Evolutionary conservation across 1,140 invertebrate genomes (phyloP).

Genomic region (Homalodisca vitripennis): DNA sequence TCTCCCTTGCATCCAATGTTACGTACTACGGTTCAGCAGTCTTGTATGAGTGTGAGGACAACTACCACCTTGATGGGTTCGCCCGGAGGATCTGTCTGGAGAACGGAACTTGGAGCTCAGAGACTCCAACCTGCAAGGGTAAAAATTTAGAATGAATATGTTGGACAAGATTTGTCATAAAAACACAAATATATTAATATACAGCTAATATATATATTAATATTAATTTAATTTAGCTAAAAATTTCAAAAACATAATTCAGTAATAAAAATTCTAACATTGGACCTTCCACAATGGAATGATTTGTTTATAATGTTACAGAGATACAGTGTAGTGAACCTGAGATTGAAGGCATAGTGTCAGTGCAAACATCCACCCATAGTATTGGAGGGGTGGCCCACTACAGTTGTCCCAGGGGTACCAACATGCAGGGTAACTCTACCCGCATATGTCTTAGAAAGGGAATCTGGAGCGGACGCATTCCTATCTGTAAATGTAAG

Average conservation of each 20-base stretch:
- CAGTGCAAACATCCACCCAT: constrained; percentile 60
- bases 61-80: constrained; percentile 80
- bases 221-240: too few relatives aligned
- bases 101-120: constrained; percentile 84
- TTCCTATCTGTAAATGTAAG: constrained; percentile 80
- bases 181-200: neutral
- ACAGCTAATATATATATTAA: neutral
- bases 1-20: constrained; percentile 76
- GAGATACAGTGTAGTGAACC: constrained; percentile 77
- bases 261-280: too few relatives aligned
- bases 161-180: neutral
- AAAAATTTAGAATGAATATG: constrained; percentile 31
- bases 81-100: constrained; percentile 78
- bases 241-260: too few relatives aligned
- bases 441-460: constrained; percentile 73
- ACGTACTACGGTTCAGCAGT: constrained; percentile 84
- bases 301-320: constrained; percentile 46
- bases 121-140: constrained; percentile 74
- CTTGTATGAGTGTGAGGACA: constrained; percentile 78
- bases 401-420: constrained; percentile 80
- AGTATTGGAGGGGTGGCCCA: constrained; percentile 74
- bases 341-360: constrained; percentile 56
- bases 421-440: constrained; percentile 74
- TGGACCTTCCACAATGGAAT: too few relatives aligned
- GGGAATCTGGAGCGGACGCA: constrained; percentile 77